Conservation (phyloP, 2,888 invertebrate species). For the Lissocephala sabroskyi region DNA sequence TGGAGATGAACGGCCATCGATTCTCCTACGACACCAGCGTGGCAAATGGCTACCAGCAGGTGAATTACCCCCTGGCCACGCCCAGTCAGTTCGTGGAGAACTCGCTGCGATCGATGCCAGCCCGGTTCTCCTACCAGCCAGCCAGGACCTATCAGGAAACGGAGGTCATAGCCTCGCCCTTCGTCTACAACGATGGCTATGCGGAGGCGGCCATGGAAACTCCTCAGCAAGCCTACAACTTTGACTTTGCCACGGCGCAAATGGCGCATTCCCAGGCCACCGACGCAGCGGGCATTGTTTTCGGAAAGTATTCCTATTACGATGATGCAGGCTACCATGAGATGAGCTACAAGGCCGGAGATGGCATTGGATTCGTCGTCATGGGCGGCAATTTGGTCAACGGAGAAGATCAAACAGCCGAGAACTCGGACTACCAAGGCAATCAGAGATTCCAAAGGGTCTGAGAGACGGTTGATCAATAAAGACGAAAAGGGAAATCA, state of each 20-base stretch:
- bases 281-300: slow-evolving; percentile 63
- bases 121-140: slow-evolving; percentile 16
- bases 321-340: slow-evolving; percentile 83
- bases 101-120: slow-evolving; percentile 31
- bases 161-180: no score
- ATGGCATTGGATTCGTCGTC: slow-evolving; percentile 78
- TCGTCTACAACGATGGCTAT: no score
- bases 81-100: slow-evolving; percentile 35
- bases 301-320: slow-evolving; percentile 79
- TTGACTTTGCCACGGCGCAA: slow-evolving; percentile 59
- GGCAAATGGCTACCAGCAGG: slow-evolving; percentile 50
- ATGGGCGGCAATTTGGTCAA: slow-evolving; percentile 69
- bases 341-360: slow-evolving; percentile 81
- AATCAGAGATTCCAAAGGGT: no score
- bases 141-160: no score
- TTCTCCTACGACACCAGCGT: slow-evolving; percentile 70
- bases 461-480: no score
- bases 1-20: slow-evolving; percentile 69
- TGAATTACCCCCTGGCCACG: slow-evolving; percentile 40
- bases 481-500: no score
- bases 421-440: no score
- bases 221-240: slow-evolving; percentile 34
- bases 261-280: slow-evolving; percentile 64
- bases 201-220: background rate
- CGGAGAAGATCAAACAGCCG: no score